Evolutionary conservation across 2,888 invertebrate species (phyloP).

Genomic region (Rhagium mordax): DNA sequence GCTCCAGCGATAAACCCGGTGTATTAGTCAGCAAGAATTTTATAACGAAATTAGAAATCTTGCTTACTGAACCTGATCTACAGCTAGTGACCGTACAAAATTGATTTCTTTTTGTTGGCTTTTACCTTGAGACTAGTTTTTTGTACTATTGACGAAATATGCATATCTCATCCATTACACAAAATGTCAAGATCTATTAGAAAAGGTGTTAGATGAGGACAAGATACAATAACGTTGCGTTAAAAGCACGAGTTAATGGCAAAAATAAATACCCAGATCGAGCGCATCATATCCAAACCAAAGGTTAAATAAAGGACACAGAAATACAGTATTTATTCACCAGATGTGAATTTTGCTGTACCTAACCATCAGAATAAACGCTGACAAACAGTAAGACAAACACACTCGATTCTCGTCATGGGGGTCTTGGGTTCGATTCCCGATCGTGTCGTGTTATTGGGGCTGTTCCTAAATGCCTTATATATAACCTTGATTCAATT

Average conservation of each 20-base stretch:
- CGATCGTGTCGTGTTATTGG: too few relatives aligned
- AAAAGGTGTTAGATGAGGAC: conserved; percentile 7
- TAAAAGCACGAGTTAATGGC: not conserved
- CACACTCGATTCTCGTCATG: too few relatives aligned
- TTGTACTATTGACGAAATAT: conserved; percentile 29
- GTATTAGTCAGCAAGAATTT: conserved; percentile 41
- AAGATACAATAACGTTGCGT: not conserved
- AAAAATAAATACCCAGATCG: not conserved
- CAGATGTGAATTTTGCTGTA: too few relatives aligned
- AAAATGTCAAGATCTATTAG: conserved; percentile 23
- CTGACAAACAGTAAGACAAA: too few relatives aligned
- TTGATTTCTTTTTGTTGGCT: conserved; percentile 45
- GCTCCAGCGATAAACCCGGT: conserved; percentile 24
- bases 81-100: conserved; percentile 45
- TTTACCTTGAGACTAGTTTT: conserved; percentile 47
- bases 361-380: too few relatives aligned
- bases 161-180: conserved; percentile 19
- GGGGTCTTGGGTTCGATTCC: too few relatives aligned
- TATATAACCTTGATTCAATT: too few relatives aligned
- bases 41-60: conserved; percentile 50
- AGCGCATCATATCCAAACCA: not conserved
- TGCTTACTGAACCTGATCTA: conserved; percentile 47
- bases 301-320: conserved; percentile 25
- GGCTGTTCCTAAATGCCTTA: too few relatives aligned
- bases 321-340: too few relatives aligned